Conservation (phyloP, 2,113 vertebrate genomes). For the Micronycteris hirsuta region DNA sequence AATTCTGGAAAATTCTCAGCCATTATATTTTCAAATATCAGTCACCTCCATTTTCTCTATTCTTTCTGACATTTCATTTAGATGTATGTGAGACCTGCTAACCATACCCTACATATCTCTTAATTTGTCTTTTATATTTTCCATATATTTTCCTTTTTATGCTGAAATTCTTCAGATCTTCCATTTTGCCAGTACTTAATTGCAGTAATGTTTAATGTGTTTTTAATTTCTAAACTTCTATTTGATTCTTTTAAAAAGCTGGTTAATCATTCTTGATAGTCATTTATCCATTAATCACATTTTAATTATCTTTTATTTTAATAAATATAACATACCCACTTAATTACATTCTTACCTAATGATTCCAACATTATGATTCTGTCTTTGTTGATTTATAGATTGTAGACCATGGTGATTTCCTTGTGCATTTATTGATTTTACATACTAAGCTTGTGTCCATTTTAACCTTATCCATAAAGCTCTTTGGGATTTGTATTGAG, state of each 20-base stretch:
- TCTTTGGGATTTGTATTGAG: not conserved
- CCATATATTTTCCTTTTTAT: not conserved
- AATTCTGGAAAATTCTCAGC: not conserved
- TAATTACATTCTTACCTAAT: not conserved
- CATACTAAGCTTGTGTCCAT: not conserved
- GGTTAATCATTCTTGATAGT: not conserved
- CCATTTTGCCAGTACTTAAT: not conserved
- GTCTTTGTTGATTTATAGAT: not conserved
- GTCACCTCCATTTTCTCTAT: not conserved
- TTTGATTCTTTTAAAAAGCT: not conserved
- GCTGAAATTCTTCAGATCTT: not conserved
- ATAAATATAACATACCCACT: not conserved
- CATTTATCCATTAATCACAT: not conserved
- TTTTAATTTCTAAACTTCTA: not conserved
- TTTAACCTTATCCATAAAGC: not conserved
- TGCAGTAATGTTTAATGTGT: not conserved
- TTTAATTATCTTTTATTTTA: conserved; percentile 24
- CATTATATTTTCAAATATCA: not conserved
- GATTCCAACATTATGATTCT: not conserved
- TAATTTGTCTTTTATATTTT: not conserved
- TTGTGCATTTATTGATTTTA: not conserved
- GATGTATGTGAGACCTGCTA: not conserved
- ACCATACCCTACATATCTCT: not conserved
- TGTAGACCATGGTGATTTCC: not conserved
- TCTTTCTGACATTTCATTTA: not conserved